Evolutionary conservation across 1,140 invertebrate genomes (phyloP).

Genomic region (Helicorthomorpha holstii): DNA sequence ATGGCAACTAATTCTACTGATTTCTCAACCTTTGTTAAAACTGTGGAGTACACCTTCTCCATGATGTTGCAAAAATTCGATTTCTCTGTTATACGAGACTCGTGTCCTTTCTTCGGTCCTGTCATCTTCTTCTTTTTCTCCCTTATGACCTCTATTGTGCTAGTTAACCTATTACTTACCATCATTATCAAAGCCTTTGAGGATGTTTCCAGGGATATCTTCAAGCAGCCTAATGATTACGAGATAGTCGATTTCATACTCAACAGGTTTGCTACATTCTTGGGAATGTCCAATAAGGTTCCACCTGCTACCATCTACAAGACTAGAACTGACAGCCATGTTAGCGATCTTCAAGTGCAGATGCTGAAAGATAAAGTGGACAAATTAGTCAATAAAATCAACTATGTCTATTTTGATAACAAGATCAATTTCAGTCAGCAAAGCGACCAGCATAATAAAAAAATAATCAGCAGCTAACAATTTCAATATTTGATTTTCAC

Average conservation of each 20-base stretch:
- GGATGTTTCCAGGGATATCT: slow-evolving; percentile 18
- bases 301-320: no score
- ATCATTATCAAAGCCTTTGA: slow-evolving; percentile 36
- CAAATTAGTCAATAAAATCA: slow-evolving; percentile 1
- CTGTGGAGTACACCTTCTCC: slow-evolving; percentile 31
- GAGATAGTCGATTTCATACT: slow-evolving; percentile 21
- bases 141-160: slow-evolving; percentile 31
- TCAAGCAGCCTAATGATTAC: slow-evolving; percentile 19
- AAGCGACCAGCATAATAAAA: slow-evolving; percentile 9
- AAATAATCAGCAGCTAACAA: neutral
- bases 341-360: neutral
- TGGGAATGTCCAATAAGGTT: slow-evolving; percentile 9
- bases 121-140: slow-evolving; percentile 34
- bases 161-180: slow-evolving; percentile 38
- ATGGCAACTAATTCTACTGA: slow-evolving; percentile 25
- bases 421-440: slow-evolving; percentile 12
- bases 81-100: slow-evolving; percentile 29
- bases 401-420: slow-evolving; percentile 24
- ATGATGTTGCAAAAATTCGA: slow-evolving; percentile 38
- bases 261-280: slow-evolving; percentile 14
- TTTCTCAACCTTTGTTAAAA: slow-evolving; percentile 31
- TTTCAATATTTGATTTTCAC: no score
- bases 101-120: slow-evolving; percentile 28
- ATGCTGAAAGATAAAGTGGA: slow-evolving; percentile 3
- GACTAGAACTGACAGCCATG: no score